Evolutionary conservation across 1,140 invertebrate species (phyloP), one percentile per base, ranked within the genome.

Genomic region (Samia ricini): DNA sequence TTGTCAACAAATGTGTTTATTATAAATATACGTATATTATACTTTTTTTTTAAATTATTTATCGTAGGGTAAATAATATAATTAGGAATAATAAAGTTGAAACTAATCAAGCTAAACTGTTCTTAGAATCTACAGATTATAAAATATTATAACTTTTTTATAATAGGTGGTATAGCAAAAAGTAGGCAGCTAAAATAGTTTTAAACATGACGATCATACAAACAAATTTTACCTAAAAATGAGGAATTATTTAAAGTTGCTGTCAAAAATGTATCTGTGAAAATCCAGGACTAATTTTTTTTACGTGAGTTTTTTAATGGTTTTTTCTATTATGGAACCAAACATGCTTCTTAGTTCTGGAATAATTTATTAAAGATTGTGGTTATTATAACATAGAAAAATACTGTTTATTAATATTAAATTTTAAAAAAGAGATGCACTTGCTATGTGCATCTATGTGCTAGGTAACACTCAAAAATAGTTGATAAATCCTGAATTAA

Each of bases 1-100:
- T 81, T 81, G 69, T 83, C 81, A 86, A 85, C 74, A 86, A 83
- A 83, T 84, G 75, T 80, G 79, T 68, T 64, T 84, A 79, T 76
- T 72, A 66, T 21, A 23, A 59, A 42, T 59, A 58, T 76, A n/a
- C n/a, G n/a, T n/a, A n/a, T n/a, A n/a, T n/a, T n/a, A 76, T 63
- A 75, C 72, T 69, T 70, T 72, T 64, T 72, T 76, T 70, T 69
- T 75, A 79, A 74, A 75, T 77, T 42, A 42, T 4, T 42, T 1
- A 42, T 42, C 12, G 33, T 42, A 42, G n/a, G 33, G n/a, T 42
- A 42, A 42, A 42, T 15, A 42, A 15, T 42, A 15, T 42, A 15
- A 42, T 15, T 42, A 42, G 33, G 78, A 70, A 77, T 70, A 74
- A 63, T 60, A 74, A 76, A 76, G 75, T 77, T 77, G 74, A 73